Base-by-base conservation (phyloP, 2,113 vertebrate genomes). In the Lanius collurio region DNA sequence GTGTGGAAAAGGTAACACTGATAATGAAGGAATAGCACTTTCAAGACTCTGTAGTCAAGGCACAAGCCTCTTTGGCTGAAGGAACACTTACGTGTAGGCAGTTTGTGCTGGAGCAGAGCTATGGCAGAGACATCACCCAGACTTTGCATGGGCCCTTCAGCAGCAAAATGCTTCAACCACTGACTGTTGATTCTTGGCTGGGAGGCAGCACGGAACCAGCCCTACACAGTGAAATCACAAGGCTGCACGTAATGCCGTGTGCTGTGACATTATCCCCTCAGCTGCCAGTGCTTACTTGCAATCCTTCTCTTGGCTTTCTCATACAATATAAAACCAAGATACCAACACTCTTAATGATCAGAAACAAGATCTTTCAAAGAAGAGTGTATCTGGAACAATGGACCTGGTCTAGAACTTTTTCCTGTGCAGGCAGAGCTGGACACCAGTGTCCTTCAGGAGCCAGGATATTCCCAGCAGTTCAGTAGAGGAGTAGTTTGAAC, bases 31-130 rank as follows among this genome's bases (percentile, higher is more conserved):
- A 68, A 44, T 0, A 71, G 16, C 47, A 22, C 31, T 47, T 60
- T 17, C 15, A 60, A 2, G 15, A 52, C 24, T 14, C n/a, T 15
- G 7, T 10, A 49, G 53, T 33, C 41, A 65, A 74, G 33, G 56
- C 0, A 0, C 30, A 47, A 67, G 11, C 3, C 33, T 37, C 39
- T 46, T 42, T 68, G 33, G 27, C 59, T 70, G 64, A 69, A 81
- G 64, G 26, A 80, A 46, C 11, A 10, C 24, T 49, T 20, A 41
- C 0, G 0, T 50, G 20, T 0, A 2, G 39, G 39, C 50, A 42
- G 7, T 22, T 82, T 14, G 31, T 59, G 49, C n/a, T 47, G n/a
- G 50, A 83, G 42, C 13, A 83, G 30, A 50, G 16, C 15, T 33
- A 7, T 13, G 28, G 47, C 47, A 75, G 13, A 82, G 19, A 64